phyloP scores from a whole-genome alignment of 1,140 invertebrate species.

The Diprion similis region DNA sequence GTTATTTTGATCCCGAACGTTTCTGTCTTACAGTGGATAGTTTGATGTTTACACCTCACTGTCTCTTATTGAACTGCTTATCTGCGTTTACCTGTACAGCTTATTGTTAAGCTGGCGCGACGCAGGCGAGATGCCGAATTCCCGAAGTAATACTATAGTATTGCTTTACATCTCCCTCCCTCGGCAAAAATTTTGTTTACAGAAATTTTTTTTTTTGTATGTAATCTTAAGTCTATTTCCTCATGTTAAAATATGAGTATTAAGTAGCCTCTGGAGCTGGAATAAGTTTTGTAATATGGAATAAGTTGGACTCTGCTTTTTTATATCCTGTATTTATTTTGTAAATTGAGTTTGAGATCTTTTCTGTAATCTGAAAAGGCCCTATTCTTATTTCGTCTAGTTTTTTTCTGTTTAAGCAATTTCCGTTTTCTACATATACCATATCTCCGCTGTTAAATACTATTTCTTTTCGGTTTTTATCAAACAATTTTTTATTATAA shows the following conservation, averaged over 20 bases:
- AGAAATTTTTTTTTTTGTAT: not conserved
- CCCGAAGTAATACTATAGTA: too few relatives aligned
- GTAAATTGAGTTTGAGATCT: conserved; percentile 4
- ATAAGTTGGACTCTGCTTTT: not conserved
- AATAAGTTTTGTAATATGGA: not conserved
- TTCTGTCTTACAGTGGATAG: too few relatives aligned
- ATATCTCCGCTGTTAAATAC: conserved; percentile 24
- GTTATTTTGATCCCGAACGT: too few relatives aligned
- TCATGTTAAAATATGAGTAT: too few relatives aligned
- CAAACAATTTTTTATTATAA: conserved; percentile 26
- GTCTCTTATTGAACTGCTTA: too few relatives aligned
- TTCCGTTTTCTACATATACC: conserved; percentile 25
- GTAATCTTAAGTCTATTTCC: too few relatives aligned
- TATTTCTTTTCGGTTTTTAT: conserved; percentile 22
- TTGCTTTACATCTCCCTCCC: not conserved
- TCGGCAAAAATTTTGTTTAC: not conserved
- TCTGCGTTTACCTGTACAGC: too few relatives aligned
- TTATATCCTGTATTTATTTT: not conserved
- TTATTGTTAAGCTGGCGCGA: too few relatives aligned
- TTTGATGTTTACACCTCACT: too few relatives aligned
- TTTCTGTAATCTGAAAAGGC: conserved; percentile 19
- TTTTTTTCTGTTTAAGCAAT: conserved; percentile 31
- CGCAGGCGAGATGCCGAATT: too few relatives aligned
- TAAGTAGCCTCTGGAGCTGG: not conserved
- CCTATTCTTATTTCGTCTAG: conserved; percentile 24